phyloP scores from a whole-genome alignment of 2,797 vertebrate genomes.

The Protosalanx chinensis region DNA sequence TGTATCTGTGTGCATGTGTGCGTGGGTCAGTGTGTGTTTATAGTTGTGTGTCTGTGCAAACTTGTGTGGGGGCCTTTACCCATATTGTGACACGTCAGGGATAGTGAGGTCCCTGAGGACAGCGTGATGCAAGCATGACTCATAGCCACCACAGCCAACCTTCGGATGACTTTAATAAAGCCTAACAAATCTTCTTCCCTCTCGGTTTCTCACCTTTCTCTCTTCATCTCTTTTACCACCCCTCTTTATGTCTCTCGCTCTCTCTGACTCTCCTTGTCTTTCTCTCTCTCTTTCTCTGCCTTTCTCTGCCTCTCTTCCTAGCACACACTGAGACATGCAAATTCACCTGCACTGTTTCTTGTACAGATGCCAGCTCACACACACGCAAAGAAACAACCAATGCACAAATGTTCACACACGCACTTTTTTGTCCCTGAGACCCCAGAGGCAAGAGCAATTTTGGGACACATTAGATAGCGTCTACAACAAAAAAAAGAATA shows the following conservation, averaged over 20 bases:
- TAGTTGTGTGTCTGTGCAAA: conserved; percentile 1
- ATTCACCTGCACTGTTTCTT: neutral
- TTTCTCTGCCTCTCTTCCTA: neutral
- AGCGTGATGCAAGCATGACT: neutral
- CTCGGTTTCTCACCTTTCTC: no score
- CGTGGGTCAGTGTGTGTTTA: conserved; percentile 9
- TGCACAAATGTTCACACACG: conserved; percentile 25
- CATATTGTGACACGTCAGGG: neutral
- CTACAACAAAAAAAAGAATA: no score
- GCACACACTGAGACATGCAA: neutral
- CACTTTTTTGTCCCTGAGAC: neutral
- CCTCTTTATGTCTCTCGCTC: no score
- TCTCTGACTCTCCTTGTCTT: no score
- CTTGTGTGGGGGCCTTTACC: conserved; percentile 7
- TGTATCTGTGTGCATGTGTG: conserved; percentile 11
- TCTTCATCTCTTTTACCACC: neutral
- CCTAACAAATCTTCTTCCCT: neutral
- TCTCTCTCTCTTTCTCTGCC: neutral
- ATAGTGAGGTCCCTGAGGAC: neutral
- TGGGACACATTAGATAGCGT: neutral
- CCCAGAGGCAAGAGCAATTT: neutral
- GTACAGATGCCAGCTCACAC: neutral
- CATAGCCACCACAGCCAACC: neutral
- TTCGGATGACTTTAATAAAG: neutral
- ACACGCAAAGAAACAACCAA: conserved; percentile 10